These are phyloP conservation scores for Micropoecilia bifurca DNA, from an alignment of 2,797 vertebrate genomes.

Conservation along the genomic window DNA sequence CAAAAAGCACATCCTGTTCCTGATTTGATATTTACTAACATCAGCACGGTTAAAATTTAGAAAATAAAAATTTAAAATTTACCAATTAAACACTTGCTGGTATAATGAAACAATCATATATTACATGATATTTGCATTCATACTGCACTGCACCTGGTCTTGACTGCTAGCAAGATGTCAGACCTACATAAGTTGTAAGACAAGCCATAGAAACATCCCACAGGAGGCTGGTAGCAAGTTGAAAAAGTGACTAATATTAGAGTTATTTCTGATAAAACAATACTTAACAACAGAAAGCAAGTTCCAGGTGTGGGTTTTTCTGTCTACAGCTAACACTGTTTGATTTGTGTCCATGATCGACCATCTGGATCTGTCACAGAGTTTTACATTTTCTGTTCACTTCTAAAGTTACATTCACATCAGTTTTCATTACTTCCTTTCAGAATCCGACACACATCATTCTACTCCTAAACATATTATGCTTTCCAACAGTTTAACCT, in stretches of 20 bases:
- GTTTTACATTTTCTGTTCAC: background rate
- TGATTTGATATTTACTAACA: background rate
- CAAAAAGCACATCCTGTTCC: background rate
- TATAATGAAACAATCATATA: background rate
- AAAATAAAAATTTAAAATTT: background rate
- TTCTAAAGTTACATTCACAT: background rate
- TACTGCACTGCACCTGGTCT: background rate
- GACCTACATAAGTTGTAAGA: background rate
- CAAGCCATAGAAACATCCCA: background rate
- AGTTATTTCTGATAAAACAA: background rate
- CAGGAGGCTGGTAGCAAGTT: background rate
- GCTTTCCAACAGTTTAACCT: background rate
- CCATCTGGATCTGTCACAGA: background rate
- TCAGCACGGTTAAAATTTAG: background rate
- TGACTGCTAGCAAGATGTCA: background rate
- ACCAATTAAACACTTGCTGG: no score
- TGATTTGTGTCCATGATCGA: background rate
- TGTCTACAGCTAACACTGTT: background rate
- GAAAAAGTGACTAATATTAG: background rate
- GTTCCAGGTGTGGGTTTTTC: background rate
- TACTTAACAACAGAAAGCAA: background rate
- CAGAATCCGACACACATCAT: background rate
- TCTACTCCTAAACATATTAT: background rate
- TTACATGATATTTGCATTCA: background rate
- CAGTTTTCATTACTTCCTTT: background rate